phyloP scores from a whole-genome alignment of 2,797 vertebrate genomes.

The Tragopan temminckii region DNA sequence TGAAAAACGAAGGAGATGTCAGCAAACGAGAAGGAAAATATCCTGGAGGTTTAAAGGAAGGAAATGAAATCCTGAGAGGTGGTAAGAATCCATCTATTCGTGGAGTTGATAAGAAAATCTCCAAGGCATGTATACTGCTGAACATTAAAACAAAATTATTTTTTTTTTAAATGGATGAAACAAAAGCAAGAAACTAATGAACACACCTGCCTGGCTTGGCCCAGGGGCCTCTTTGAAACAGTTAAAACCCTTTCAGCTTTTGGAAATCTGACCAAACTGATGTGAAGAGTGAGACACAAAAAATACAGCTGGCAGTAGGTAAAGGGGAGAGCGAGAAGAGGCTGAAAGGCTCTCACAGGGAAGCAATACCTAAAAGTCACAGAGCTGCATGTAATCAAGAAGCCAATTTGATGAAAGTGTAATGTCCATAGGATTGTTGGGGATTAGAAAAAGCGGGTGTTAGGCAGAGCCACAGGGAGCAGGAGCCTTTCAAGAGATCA shows the following conservation, averaged over 20 bases:
- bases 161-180: background rate
- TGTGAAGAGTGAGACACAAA: background rate
- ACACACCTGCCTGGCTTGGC: slow-evolving; percentile 44
- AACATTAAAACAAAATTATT: slow-evolving; percentile 14
- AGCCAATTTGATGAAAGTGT: background rate
- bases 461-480: background rate
- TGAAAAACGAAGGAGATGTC: slow-evolving; percentile 49
- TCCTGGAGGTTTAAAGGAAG: slow-evolving; percentile 57
- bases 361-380: background rate
- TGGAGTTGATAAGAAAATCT: slow-evolving; percentile 42
- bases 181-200: slow-evolving; percentile 50
- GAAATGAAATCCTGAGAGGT: slow-evolving; percentile 25
- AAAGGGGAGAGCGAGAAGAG: background rate
- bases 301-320: background rate
- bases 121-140: slow-evolving; percentile 54
- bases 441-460: background rate
- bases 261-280: slow-evolving; percentile 18
- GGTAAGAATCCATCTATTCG: slow-evolving; percentile 12
- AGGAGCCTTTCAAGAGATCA: background rate
- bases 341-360: slow-evolving; percentile 13
- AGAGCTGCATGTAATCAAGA: slow-evolving; percentile 11
- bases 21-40: slow-evolving; percentile 63
- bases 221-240: slow-evolving; percentile 35
- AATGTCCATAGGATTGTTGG: background rate
- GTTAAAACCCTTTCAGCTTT: slow-evolving; percentile 33